These are phyloP conservation scores for Scarus forsteni DNA, from an alignment of 2,797 vertebrate species.

Conservation along the genomic window DNA sequence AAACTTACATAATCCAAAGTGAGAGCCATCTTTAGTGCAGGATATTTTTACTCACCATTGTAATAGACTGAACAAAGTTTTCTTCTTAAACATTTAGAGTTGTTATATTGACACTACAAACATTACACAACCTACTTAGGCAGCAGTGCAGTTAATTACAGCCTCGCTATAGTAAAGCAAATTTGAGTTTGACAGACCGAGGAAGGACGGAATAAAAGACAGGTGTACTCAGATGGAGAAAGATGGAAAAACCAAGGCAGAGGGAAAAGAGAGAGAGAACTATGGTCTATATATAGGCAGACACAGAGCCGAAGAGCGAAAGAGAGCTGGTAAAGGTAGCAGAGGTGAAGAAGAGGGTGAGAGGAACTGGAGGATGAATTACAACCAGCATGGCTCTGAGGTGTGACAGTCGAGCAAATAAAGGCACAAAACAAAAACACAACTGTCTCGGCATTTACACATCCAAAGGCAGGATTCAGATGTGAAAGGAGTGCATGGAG, in stretches of 20 bases:
- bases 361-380: constrained; percentile 29
- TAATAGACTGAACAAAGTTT: not conserved
- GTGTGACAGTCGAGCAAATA: constrained; percentile 22
- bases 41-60: too few species aligned
- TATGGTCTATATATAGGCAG: constrained; percentile 58
- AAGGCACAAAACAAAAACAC: constrained; percentile 16
- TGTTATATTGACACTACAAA: not conserved
- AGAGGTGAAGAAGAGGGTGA: constrained; percentile 56
- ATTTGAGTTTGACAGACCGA: constrained; percentile 32
- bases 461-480: constrained; percentile 34
- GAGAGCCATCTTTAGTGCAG: too few species aligned
- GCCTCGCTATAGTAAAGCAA: constrained; percentile 25
- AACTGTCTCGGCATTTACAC: constrained; percentile 39
- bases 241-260: constrained; percentile 16
- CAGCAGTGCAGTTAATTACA: constrained; percentile 34
- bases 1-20: too few species aligned
- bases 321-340: constrained; percentile 42
- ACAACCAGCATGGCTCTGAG: constrained; percentile 4
- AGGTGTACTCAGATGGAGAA: constrained; percentile 25
- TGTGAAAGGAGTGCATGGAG: constrained; percentile 22
- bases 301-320: constrained; percentile 26
- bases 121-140: constrained; percentile 19
- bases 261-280: constrained; percentile 18
- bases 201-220: constrained; percentile 31
- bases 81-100: not conserved